Evolutionary conservation across 2,888 invertebrate species (phyloP), one percentile per base, ranked within the genome.

Genomic region (Eilema caniola): DNA sequence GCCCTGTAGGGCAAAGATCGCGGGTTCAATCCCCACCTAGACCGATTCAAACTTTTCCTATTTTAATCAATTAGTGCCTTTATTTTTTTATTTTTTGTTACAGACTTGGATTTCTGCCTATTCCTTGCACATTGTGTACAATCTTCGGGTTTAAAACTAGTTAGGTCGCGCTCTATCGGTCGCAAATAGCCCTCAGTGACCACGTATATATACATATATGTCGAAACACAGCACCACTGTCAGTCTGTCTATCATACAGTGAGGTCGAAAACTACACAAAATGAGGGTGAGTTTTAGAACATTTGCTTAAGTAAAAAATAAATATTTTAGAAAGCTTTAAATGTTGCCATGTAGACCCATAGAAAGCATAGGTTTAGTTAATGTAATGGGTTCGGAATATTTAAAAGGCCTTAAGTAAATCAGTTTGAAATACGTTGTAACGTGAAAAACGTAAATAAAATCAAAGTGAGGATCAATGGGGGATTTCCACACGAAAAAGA

Each of bases 261-360:
- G 73, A 60, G 71, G 74, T 73, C 76, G 73, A 24, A 3, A 47
- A 73, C 75, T 73, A 10, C 31, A 53, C 41, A 81, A 71, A 69
- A 91, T 91, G 91, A 83, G 89, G 88, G 91, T 91, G 66, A 85
- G 90, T 88, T 12, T 47, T 28, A 3, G 11, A 31, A 33, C 41
- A 11, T 59, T 53, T 57, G 5, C 24, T 56, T 16, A 56, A n/a
- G n/a, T n/a, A n/a, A n/a, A n/a, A n/a, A n/a, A 28, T 12, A 14
- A 23, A 28, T 4, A 23, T 65, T 10, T 23, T 25, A 31, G 25
- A 25, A 25, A 47, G 7, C 25, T 62, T 16, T 33, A 33, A 1
- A 28, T 28, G 28, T 28, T 5, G 28, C 28, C 5, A 28, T 28
- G 3, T 28, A 28, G 28, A 28, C 5, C 28, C 5, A 28, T 28